Evolutionary conservation across 2,888 invertebrate genomes (phyloP), one percentile per base, ranked within the genome.

Genomic region (Slavum lentiscoides): DNA sequence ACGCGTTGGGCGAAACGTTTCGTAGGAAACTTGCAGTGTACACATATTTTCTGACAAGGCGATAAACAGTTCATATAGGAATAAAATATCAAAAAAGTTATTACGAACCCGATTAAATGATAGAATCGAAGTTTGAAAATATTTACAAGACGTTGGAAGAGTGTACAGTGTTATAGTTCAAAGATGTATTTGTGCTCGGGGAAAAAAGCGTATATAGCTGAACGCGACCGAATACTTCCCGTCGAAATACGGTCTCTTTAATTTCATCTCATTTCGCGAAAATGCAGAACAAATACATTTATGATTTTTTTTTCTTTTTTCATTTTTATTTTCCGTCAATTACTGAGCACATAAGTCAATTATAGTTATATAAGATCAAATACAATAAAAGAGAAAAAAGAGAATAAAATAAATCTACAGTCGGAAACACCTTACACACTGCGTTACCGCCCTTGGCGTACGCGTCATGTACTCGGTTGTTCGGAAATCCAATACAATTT

Each of bases 321-420:
- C 58, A 23, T 58, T 66, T 80, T 80, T 72, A 64, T 58, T 72
- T 58, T 15, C 64, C 72, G 70, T 70, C 72, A 72, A 80, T 72
- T 66, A 19, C 19, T 19, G 19, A 55, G 55, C 8, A 55, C 55
- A 19, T 11, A 8, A 19, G 55, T 55, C 19, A 80, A 55, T 72
- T n/a, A 30, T 30, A 13, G 49, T 49, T 49, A 11, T 49, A 49
- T 3, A 58, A 72, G 70, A 72, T 80, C 58, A 72, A 80, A 80
- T 72, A 72, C 49, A 66, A 80, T 72, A 77, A 62, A 77, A 77
- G 55, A 23, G 39, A 53, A 53, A n/a, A 39, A 9, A 55, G 43
- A 53, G 43, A 75, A 13, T n/a, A 23, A 39, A 58, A 59, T 19
- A 58, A 53, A 59, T n/a, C 74, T 53, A 49, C 3, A 75, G 59